These are phyloP conservation scores for Notiomystis cincta DNA, from an alignment of 2,113 vertebrate genomes.

Conservation along the genomic window DNA sequence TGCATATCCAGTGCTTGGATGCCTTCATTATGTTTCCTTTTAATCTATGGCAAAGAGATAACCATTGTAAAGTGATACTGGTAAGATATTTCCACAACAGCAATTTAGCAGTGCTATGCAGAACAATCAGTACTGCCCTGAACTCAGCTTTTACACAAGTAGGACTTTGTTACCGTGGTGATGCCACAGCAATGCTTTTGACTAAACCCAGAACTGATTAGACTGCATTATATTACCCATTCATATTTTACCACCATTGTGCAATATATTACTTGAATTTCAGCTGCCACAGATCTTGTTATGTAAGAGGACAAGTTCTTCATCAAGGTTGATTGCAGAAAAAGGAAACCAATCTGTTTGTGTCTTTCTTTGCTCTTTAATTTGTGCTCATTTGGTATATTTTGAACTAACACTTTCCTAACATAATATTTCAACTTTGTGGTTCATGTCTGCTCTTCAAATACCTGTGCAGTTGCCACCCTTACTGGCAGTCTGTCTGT, in stretches of 20 bases:
- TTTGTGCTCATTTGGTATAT: background rate
- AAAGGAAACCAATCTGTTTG: background rate
- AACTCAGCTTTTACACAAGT: background rate
- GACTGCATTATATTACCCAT: background rate
- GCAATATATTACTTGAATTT: background rate
- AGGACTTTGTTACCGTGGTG: background rate
- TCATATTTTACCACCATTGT: background rate
- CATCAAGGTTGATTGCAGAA: background rate
- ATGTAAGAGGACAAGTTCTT: background rate
- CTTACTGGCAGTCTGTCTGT: background rate
- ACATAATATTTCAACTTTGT: background rate
- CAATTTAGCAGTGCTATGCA: background rate
- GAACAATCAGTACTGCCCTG: background rate
- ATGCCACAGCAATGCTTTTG: background rate
- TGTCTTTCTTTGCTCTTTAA: background rate
- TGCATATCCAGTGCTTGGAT: background rate
- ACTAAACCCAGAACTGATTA: background rate
- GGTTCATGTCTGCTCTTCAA: background rate
- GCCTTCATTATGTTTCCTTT: constrained; percentile 9
- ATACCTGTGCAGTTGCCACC: background rate
- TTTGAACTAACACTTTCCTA: background rate
- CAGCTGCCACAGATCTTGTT: background rate
- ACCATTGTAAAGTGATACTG: background rate
- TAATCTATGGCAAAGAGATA: background rate
- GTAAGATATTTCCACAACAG: background rate